Conservation (phyloP, 2,797 vertebrate species). For the Thaleichthys pacificus region DNA sequence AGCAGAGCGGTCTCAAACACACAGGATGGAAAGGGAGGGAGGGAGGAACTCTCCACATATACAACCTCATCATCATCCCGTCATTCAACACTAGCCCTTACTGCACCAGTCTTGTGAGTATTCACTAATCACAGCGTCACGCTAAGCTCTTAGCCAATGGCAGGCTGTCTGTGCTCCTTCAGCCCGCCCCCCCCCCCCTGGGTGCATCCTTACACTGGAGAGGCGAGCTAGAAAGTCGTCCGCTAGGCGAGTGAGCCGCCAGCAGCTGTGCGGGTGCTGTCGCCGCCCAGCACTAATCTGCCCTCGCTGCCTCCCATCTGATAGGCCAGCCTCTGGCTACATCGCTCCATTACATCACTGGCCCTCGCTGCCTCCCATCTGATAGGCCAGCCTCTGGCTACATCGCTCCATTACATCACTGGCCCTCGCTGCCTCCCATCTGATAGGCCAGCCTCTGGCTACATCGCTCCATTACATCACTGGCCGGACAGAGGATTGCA, state of each 20-base stretch:
- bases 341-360: too few species aligned
- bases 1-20: too few species aligned
- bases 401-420: too few species aligned
- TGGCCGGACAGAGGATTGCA: not conserved
- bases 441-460: not conserved
- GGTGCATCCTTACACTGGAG: not conserved
- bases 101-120: not conserved
- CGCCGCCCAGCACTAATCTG: not conserved
- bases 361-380: too few species aligned
- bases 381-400: too few species aligned
- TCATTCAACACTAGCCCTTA: constrained; percentile 5
- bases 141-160: constrained; percentile 50
- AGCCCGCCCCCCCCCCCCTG: constrained; percentile 19
- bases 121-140: constrained; percentile 42
- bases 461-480: constrained; percentile 23
- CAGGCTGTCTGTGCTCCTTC: constrained; percentile 6
- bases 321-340: too few species aligned
- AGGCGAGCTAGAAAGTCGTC: not conserved
- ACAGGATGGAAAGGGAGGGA: too few species aligned
- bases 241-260: not conserved
- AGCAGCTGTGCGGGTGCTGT: not conserved
- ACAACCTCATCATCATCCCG: not conserved
- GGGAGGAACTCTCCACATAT: not conserved
- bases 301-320: not conserved
- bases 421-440: not conserved